Conservation (phyloP, 2,113 vertebrate species). For the Vidua macroura region DNA sequence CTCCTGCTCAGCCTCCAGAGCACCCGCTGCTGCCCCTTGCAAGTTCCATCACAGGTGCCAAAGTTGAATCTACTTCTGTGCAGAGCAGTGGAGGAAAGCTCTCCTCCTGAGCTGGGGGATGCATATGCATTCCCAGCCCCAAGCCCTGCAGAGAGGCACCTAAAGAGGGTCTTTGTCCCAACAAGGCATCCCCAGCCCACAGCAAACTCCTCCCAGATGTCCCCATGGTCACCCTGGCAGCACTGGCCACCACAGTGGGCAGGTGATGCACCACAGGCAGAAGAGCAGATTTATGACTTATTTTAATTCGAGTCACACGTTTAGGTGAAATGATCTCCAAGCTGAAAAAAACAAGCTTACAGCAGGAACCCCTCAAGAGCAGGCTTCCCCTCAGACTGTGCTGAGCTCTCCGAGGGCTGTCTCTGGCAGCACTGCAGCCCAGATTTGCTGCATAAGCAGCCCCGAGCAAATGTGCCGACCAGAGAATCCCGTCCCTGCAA, state of each 20-base stretch:
- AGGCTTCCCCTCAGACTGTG: background rate
- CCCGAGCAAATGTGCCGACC: background rate
- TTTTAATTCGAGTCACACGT: background rate
- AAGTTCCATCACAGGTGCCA: background rate
- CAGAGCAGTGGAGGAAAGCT: background rate
- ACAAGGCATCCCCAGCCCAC: background rate
- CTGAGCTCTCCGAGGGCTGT: background rate
- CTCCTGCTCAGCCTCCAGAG: slow-evolving; percentile 60
- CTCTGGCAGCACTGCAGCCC: background rate
- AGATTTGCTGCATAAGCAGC: slow-evolving; percentile 43
- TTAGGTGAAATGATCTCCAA: background rate
- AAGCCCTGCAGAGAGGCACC: no score
- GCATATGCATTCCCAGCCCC: background rate
- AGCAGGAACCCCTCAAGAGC: background rate
- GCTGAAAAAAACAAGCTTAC: background rate
- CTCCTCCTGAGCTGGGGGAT: background rate
- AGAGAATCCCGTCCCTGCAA: background rate
- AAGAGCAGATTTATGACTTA: background rate
- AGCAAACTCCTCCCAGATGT: background rate
- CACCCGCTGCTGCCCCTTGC: slow-evolving; percentile 13
- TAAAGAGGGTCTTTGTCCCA: background rate
- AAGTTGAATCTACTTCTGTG: background rate
- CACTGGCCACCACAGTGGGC: rapidly evolving
- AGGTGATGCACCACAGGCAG: background rate
- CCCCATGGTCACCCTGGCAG: rapidly evolving